A percentile compares a stretch with the other conserved stretches of the same genome.
phyloP scores from a whole-genome alignment of 53 echinoderm and acorn worm species.

The Temnopleurus reevesii region DNA sequence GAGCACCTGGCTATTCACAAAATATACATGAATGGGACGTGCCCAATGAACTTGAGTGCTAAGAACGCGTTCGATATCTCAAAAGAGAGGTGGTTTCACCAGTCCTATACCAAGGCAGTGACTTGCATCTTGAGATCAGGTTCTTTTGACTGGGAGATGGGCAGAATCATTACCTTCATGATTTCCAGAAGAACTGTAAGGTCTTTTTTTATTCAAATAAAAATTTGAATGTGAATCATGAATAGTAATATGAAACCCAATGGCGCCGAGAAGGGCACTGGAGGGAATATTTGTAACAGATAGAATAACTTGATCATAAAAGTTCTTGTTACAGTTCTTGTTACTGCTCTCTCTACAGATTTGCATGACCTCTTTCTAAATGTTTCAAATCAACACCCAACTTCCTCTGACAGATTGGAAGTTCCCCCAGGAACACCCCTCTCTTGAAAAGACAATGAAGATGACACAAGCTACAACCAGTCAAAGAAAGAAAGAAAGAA shows the following conservation, averaged over 20 bases:
- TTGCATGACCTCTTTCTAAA: neutral
- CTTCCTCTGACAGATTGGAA: neutral
- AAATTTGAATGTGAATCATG: neutral
- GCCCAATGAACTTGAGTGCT: too few relatives aligned
- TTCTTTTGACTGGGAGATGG: neutral
- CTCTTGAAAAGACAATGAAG: neutral
- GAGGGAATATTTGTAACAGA: constrained; percentile 1
- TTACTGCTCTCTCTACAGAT: neutral
- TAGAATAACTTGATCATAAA: neutral
- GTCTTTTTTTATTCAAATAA: neutral
- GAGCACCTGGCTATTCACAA: too few relatives aligned
- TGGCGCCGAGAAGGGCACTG: neutral
- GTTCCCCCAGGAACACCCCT: neutral
- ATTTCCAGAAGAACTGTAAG: neutral
- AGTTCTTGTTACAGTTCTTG: neutral
- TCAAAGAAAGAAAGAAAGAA: neutral
- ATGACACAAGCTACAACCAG: neutral
- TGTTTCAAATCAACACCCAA: constrained; percentile 27
- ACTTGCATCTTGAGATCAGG: neutral
- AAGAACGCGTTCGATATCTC: too few relatives aligned
- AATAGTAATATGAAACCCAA: neutral
- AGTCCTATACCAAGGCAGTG: too few relatives aligned
- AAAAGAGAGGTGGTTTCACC: too few relatives aligned
- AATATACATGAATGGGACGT: too few relatives aligned
- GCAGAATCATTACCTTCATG: neutral